phyloP scores from a whole-genome alignment of 35 echinoderm and acorn worm species.

The Eucidaris tribuloides region DNA sequence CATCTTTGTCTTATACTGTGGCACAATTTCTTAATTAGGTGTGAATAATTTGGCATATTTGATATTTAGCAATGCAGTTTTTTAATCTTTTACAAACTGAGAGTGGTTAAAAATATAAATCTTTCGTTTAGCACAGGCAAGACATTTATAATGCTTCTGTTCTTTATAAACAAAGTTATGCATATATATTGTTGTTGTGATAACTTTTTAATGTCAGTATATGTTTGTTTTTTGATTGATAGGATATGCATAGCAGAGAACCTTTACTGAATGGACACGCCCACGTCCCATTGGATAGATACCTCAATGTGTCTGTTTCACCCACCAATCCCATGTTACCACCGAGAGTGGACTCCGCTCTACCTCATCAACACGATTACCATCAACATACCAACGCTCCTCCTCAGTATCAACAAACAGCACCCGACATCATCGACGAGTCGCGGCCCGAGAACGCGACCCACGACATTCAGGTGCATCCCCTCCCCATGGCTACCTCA shows the following conservation, averaged over 20 bases:
- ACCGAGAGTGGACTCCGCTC: conserved; percentile 14
- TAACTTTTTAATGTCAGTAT: too few relatives aligned
- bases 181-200: too few relatives aligned
- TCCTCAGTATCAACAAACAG: background rate
- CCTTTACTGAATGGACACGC: background rate
- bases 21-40: too few relatives aligned
- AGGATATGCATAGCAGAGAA: background rate
- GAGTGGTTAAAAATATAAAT: too few relatives aligned
- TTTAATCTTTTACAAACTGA: too few relatives aligned
- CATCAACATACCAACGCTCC: background rate
- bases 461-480: background rate
- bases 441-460: background rate
- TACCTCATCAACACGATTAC: background rate
- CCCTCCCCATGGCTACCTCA: background rate
- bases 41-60: too few relatives aligned
- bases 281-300: background rate
- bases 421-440: background rate
- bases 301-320: background rate
- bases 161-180: too few relatives aligned
- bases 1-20: too few relatives aligned
- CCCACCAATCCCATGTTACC: too few relatives aligned
- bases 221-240: background rate
- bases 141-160: too few relatives aligned
- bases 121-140: too few relatives aligned
- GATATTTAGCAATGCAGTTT: too few relatives aligned